phyloP scores from a whole-genome alignment of 2,797 vertebrate genomes.

The Pseudochirops corinnae region DNA sequence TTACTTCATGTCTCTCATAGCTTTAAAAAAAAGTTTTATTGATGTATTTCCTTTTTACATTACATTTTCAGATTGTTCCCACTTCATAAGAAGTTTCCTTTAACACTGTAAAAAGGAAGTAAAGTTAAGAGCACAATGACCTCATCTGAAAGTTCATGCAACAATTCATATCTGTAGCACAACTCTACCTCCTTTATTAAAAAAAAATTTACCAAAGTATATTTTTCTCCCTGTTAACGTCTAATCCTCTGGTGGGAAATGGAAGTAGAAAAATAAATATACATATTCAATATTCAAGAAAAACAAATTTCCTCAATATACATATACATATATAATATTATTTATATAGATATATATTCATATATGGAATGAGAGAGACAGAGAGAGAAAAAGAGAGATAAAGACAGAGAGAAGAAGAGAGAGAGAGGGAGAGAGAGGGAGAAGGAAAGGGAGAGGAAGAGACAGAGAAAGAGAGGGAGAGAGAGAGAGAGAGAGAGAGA shows the following conservation, averaged over 20 bases:
- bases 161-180: not conserved
- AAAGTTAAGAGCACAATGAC: not conserved
- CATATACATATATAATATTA: too few species aligned
- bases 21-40: not conserved
- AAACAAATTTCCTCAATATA: too few species aligned
- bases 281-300: too few species aligned
- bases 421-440: too few species aligned
- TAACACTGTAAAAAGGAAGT: not conserved
- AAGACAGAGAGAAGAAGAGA: too few species aligned
- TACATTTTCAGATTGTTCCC: not conserved
- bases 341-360: too few species aligned
- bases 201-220: not conserved
- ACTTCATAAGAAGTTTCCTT: not conserved
- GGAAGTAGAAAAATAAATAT: too few species aligned
- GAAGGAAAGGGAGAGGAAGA: too few species aligned
- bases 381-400: too few species aligned
- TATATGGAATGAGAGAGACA: too few species aligned
- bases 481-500: too few species aligned
- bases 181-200: not conserved
- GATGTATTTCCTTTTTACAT: not conserved
- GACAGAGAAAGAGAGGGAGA: too few species aligned
- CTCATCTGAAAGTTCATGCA: not conserved
- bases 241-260: not conserved
- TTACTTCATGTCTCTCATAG: not conserved
- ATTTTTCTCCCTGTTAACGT: not conserved